These are phyloP conservation scores for Cephalotes varians DNA, from an alignment of 2,888 invertebrate genomes.

Conservation along the genomic window DNA sequence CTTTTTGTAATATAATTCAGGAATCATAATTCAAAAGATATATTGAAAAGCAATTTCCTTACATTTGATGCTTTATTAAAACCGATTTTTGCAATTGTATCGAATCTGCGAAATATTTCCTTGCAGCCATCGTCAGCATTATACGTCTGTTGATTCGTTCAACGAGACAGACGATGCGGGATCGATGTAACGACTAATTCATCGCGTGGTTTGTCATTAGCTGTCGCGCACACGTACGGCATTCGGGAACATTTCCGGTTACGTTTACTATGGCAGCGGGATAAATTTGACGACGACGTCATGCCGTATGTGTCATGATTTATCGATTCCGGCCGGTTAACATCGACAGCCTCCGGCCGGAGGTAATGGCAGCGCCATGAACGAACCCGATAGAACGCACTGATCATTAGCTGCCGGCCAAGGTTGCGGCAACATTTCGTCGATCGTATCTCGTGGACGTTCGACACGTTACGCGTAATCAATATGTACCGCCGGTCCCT, in stretches of 20 bases:
- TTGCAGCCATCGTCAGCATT: neutral
- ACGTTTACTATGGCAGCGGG: constrained; percentile 35
- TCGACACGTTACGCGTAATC: constrained; percentile 53
- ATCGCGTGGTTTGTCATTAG: constrained; percentile 45
- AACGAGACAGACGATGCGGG: neutral
- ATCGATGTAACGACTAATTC: constrained; percentile 46
- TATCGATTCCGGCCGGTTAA: constrained; percentile 47
- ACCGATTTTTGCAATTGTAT: neutral
- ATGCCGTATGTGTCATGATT: constrained; percentile 40
- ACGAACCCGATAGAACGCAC: constrained; percentile 40
- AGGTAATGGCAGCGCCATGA: constrained; percentile 31
- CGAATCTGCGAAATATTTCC: neutral
- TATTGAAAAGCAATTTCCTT: neutral
- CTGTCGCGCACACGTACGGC: constrained; percentile 35
- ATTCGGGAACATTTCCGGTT: constrained; percentile 51
- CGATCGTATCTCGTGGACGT: constrained; percentile 53
- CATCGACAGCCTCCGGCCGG: constrained; percentile 45
- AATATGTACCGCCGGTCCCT: constrained; percentile 39
- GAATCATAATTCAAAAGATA: neutral
- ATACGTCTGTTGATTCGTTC: constrained; percentile 16
- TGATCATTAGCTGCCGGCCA: constrained; percentile 50
- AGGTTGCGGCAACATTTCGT: constrained; percentile 49
- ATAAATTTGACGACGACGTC: constrained; percentile 48
- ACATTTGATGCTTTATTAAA: neutral
- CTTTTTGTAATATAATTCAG: neutral